Evolutionary conservation across 2,888 invertebrate genomes (phyloP), one percentile per base, ranked within the genome.

Genomic region (Scaeva pyrastri): DNA sequence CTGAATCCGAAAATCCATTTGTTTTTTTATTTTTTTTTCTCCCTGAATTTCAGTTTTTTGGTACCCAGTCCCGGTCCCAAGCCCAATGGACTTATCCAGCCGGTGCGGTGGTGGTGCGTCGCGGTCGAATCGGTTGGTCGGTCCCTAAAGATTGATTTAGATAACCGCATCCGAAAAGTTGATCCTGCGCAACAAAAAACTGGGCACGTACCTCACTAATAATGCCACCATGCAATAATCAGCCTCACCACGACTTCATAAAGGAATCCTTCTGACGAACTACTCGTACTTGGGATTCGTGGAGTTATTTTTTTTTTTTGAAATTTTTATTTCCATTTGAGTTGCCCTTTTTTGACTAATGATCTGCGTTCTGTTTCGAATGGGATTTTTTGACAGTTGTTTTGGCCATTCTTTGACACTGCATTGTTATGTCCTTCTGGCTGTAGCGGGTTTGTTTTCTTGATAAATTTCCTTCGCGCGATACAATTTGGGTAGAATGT

Each of bases 121-220:
- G 62, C 23, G 23, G 23, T 52, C 39, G 12, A 8, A 12, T 62
- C 41, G 68, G 71, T 64, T 60, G 60, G 73, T 56, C 71, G 75
- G 81, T 81, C 76, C 77, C 86, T 73, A 77, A 82, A 86, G 86
- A 86, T 86, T 86, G 86, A 86, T 86, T 86, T 86, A 86, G 86
- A 86, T 86, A 86, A 86, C 86, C 86, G 82, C 82, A 86, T 82
- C 86, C 82, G 73, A 86, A 82, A 74, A 82, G 82, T 82, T 86
- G 86, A 86, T 86, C 86, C 86, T 86, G 81, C 70, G 58, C 82
- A 86, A 86, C 86, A 86, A 82, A 86, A 86, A 86, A 73, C 86
- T 77, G 70, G 77, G 86, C 86, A 86, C 86, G 86, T 82, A 86
- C 82, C 86, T 86, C 82, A 86, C 86, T 86, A 86, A 86, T 86